phyloP scores from a whole-genome alignment of 2,888 invertebrate species.

The Phymatocera aterrima region DNA sequence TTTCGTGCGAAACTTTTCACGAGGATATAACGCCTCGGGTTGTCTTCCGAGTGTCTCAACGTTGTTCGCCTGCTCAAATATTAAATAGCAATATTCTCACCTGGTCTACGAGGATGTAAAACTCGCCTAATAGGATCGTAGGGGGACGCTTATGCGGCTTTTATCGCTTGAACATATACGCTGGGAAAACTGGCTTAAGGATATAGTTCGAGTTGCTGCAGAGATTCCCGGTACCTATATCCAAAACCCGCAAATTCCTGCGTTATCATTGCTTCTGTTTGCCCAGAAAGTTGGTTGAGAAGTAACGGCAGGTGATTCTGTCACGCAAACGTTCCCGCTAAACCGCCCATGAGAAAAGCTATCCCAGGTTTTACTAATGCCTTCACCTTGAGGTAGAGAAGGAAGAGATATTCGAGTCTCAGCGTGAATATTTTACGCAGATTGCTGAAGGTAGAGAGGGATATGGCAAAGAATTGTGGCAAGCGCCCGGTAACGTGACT shows the following conservation, averaged over 20 bases:
- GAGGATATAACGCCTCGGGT: background rate
- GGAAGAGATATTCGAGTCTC: conserved; percentile 18
- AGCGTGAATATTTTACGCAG: conserved; percentile 36
- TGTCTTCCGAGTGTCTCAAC: conserved; percentile 20
- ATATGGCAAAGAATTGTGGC: background rate
- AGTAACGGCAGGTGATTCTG: conserved; percentile 22
- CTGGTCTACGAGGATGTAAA: conserved; percentile 39
- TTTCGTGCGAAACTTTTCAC: background rate
- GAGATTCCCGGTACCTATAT: background rate
- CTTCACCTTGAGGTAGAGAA: background rate
- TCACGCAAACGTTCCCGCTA: conserved; percentile 11
- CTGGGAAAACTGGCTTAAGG: background rate
- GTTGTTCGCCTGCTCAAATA: conserved; percentile 49
- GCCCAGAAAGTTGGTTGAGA: background rate
- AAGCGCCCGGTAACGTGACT: background rate
- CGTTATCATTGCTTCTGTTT: background rate
- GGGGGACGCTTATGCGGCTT: conserved; percentile 37
- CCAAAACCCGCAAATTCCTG: background rate
- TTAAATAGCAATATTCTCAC: conserved; percentile 54
- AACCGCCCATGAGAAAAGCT: conserved; percentile 22
- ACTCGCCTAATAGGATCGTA: conserved; percentile 38
- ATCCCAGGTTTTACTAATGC: background rate
- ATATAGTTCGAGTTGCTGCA: conserved; percentile 16
- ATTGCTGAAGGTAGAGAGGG: background rate
- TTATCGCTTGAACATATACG: conserved; percentile 28